Conservation (phyloP, 2,888 invertebrate genomes). For the Tiliacea citrago region DNA sequence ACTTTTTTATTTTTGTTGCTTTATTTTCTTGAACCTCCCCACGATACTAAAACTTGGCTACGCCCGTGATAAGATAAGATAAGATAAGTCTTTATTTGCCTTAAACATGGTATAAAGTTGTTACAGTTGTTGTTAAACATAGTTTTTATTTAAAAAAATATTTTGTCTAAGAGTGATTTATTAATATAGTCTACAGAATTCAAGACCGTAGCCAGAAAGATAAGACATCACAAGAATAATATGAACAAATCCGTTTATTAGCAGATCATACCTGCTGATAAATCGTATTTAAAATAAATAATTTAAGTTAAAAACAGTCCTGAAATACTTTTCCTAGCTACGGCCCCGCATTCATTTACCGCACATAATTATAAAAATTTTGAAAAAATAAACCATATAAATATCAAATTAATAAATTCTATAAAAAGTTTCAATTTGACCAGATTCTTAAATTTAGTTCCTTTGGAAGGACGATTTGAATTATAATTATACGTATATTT, state of each 20-base stretch:
- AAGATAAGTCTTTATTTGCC: no score
- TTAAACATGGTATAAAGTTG: no score
- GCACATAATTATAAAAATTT: slow-evolving; percentile 12
- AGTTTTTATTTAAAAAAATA: no score
- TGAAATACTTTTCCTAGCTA: background rate
- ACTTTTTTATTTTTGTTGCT: no score
- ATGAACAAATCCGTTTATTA: slow-evolving; percentile 9
- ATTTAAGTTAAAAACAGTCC: background rate
- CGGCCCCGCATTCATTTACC: background rate
- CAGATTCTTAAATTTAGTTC: slow-evolving; percentile 43
- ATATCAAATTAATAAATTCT: slow-evolving; percentile 38
- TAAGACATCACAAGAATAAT: background rate
- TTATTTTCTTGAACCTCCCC: no score
- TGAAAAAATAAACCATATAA: slow-evolving; percentile 17
- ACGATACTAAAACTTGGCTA: no score
- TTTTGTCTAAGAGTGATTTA: slow-evolving; percentile 25
- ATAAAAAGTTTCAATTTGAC: slow-evolving; percentile 29
- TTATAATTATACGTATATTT: slow-evolving; percentile 20
- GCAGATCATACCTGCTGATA: background rate
- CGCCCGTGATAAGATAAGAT: no score
- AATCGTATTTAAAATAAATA: no score
- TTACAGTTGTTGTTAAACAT: no score
- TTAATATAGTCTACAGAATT: slow-evolving; percentile 10
- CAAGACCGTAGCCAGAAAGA: background rate
- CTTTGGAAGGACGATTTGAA: slow-evolving; percentile 33